These are phyloP conservation scores for Alsophila aescularia DNA, from an alignment of 2,888 invertebrate genomes.

Conservation along the genomic window DNA sequence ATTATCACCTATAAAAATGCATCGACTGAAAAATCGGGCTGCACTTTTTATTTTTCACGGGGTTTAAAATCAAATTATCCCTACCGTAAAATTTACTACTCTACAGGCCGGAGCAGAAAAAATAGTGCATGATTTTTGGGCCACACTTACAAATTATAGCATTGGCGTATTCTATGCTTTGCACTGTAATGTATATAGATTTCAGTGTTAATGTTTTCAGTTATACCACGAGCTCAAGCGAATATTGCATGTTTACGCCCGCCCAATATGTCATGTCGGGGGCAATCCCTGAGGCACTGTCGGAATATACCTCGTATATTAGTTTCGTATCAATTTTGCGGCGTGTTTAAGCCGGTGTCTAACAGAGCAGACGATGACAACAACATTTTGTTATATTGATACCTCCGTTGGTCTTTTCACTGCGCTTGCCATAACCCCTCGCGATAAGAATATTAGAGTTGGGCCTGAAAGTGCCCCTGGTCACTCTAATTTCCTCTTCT, in stretches of 20 bases:
- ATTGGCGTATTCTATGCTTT: background rate
- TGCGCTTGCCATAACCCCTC: slow-evolving; percentile 68
- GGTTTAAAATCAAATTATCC: too few relatives aligned
- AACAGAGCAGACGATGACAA: slow-evolving; percentile 37
- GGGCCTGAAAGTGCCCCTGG: slow-evolving; percentile 70
- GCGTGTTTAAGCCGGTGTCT: slow-evolving; percentile 43
- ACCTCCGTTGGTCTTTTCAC: slow-evolving; percentile 46
- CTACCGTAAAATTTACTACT: too few relatives aligned
- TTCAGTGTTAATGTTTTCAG: slow-evolving; percentile 29
- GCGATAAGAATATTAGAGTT: slow-evolving; percentile 73
- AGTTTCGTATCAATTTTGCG: slow-evolving; percentile 4
- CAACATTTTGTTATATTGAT: slow-evolving; percentile 34
- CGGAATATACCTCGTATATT: slow-evolving; percentile 20
- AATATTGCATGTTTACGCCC: slow-evolving; percentile 40
- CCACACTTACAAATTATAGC: slow-evolving; percentile 3
- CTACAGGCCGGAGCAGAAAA: too few relatives aligned
- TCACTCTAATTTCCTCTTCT: slow-evolving; percentile 75
- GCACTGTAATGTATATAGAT: slow-evolving; percentile 14
- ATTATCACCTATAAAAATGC: too few relatives aligned
- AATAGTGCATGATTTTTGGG: too few relatives aligned
- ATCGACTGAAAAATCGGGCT: too few relatives aligned
- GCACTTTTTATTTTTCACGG: too few relatives aligned
- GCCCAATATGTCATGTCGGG: slow-evolving; percentile 33
- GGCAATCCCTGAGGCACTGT: slow-evolving; percentile 43
- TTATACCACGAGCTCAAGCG: slow-evolving; percentile 35